Percentiles rank a stretch among this genome's conserved stretches.
These are phyloP conservation scores for Solen grandis DNA, from an alignment of 1,140 invertebrate genomes.

Conservation along the genomic window DNA sequence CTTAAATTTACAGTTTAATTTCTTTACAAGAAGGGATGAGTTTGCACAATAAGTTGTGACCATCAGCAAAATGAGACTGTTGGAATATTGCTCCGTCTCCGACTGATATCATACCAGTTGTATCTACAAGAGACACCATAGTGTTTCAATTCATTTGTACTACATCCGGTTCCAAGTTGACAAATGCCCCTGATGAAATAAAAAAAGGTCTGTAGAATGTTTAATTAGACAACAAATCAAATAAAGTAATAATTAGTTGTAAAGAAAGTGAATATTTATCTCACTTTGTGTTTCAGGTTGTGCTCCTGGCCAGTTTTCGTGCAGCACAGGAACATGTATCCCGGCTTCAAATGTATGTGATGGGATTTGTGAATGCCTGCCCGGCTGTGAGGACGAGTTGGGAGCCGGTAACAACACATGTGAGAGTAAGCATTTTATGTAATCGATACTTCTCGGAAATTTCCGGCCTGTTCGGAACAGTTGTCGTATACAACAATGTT, in stretches of 20 bases:
- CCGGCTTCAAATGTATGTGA: slow-evolving; percentile 25
- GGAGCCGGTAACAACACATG: slow-evolving; percentile 25
- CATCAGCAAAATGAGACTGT: not conserved
- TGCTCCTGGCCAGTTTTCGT: slow-evolving; percentile 11
- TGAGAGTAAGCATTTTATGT: slow-evolving; percentile 16
- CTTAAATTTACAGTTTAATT: not conserved
- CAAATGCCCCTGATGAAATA: not conserved
- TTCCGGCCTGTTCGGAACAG: not conserved
- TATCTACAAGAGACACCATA: no score
- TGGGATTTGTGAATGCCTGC: slow-evolving; percentile 36
- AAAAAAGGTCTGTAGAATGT: not conserved
- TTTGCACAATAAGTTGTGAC: not conserved
- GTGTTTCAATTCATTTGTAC: not conserved
- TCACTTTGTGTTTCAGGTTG: slow-evolving; percentile 24
- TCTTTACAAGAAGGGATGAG: not conserved
- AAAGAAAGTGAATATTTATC: not conserved
- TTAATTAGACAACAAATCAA: not conserved
- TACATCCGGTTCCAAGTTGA: not conserved
- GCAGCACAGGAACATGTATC: slow-evolving; percentile 30
- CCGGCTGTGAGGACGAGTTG: slow-evolving; percentile 40
- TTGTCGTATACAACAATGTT: not conserved
- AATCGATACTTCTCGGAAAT: not conserved
- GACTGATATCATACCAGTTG: not conserved
- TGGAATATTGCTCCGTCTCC: not conserved
- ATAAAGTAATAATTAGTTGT: not conserved